Conservation (phyloP, 2,113 vertebrate species). For the Centropus unirufus region DNA sequence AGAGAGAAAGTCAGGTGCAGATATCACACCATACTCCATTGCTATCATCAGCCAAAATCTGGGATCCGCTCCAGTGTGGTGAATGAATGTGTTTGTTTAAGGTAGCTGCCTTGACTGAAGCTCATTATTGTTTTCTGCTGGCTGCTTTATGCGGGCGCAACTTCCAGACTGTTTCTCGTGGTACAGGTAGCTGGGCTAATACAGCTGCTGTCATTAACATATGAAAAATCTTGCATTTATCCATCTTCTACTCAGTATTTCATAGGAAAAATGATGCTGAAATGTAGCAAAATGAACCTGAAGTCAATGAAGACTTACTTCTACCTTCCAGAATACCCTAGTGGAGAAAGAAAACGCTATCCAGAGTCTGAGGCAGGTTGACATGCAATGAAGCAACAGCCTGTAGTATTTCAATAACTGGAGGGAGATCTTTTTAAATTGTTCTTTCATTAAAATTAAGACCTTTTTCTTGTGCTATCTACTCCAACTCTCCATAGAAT, state of each 20-base stretch:
- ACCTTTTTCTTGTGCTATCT: neutral
- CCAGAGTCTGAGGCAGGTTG: neutral
- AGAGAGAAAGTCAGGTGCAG: constrained; percentile 49
- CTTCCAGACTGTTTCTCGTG: neutral
- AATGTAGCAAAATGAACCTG: neutral
- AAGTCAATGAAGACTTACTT: neutral
- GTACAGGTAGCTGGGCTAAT: neutral
- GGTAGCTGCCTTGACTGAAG: neutral
- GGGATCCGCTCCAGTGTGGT: neutral
- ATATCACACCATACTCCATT: neutral
- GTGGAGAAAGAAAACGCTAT: neutral
- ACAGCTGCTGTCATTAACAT: neutral
- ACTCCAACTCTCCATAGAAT: neutral
- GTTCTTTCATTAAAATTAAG: neutral
- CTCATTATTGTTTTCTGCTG: neutral
- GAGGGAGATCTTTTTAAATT: neutral
- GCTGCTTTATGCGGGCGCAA: neutral
- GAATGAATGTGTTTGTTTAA: neutral
- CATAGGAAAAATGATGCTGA: neutral
- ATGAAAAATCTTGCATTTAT: neutral
- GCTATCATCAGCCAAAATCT: neutral
- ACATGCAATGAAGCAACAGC: neutral
- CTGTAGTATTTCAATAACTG: neutral
- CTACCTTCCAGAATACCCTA: neutral
- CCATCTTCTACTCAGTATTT: neutral